Evolutionary conservation across 2,113 vertebrate genomes (phyloP).

Genomic region (Psammodynastes pulverulentus): DNA sequence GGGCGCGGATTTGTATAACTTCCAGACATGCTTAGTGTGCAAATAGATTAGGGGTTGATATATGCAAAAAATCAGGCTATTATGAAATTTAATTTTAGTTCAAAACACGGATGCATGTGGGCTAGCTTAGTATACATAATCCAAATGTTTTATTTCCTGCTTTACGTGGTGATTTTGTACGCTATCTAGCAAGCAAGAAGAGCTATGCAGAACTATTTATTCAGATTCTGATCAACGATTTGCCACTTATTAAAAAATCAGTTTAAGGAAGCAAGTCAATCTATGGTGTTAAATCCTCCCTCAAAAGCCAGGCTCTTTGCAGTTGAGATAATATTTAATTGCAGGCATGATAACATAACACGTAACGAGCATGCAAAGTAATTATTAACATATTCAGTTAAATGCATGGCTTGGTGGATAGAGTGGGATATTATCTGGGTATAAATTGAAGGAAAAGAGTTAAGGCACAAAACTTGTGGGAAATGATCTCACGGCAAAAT

Average conservation of each 20-base stretch:
- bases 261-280: not conserved
- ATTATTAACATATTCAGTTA: not conserved
- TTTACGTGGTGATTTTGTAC: not conserved
- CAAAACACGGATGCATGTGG: constrained; percentile 19
- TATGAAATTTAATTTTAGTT: constrained; percentile 47
- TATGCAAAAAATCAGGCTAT: constrained; percentile 28
- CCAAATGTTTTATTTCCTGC: constrained; percentile 40
- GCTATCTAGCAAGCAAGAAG: not conserved
- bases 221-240: not conserved
- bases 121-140: constrained; percentile 23
- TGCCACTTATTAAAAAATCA: not conserved
- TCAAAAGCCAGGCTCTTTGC: not conserved
- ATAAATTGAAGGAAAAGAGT: not conserved
- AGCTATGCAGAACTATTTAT: not conserved
- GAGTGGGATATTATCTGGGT: not conserved
- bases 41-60: constrained; percentile 29
- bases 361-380: not conserved
- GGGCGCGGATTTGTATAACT: constrained; percentile 15
- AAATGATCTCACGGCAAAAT: not conserved
- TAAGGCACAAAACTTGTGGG: not conserved
- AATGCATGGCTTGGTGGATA: not conserved
- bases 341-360: not conserved
- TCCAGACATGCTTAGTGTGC: constrained; percentile 19
- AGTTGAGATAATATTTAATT: not conserved
- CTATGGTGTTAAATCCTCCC: not conserved